Conservation (phyloP, 2,888 invertebrate genomes). For the Pachycephus smyrnensis region DNA sequence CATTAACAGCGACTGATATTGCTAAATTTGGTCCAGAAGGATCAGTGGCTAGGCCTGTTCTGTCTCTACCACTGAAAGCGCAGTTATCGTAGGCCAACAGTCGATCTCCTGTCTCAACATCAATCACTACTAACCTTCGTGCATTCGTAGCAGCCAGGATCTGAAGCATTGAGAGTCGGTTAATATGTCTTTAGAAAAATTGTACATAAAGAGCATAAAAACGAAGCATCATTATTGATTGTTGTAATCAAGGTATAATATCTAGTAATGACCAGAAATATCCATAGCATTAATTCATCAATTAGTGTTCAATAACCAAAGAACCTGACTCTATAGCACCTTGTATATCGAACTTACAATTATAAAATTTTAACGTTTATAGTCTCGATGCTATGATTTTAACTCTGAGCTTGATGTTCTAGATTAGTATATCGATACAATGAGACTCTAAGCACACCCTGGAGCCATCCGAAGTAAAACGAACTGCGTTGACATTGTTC, state of each 20-base stretch:
- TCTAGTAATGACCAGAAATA: not conserved
- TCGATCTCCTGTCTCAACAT: conserved; percentile 67
- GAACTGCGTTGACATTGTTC: conserved; percentile 66
- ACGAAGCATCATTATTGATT: not conserved
- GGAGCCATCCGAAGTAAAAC: conserved; percentile 67
- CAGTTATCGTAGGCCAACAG: conserved; percentile 68
- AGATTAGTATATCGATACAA: conserved; percentile 4
- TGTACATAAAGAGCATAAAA: not conserved
- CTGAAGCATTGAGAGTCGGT: conserved; percentile 38
- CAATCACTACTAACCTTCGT: conserved; percentile 66
- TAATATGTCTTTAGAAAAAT: not conserved
- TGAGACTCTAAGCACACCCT: conserved; percentile 46
- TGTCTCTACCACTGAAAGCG: conserved; percentile 66
- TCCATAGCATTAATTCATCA: not conserved
- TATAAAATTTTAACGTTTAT: conserved; percentile 2
- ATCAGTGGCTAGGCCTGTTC: conserved; percentile 67
- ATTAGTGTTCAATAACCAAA: not conserved
- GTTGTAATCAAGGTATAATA: not conserved
- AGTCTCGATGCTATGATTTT: conserved; percentile 8
- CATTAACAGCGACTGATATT: conserved; percentile 68
- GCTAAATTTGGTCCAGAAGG: conserved; percentile 67
- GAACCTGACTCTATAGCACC: conserved; percentile 3
- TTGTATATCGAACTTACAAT: not conserved
- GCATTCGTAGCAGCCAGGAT: conserved; percentile 68
- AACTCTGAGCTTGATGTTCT: conserved; percentile 2